phyloP scores from a whole-genome alignment of 1,140 invertebrate species.

The Parapsyche elsis region DNA sequence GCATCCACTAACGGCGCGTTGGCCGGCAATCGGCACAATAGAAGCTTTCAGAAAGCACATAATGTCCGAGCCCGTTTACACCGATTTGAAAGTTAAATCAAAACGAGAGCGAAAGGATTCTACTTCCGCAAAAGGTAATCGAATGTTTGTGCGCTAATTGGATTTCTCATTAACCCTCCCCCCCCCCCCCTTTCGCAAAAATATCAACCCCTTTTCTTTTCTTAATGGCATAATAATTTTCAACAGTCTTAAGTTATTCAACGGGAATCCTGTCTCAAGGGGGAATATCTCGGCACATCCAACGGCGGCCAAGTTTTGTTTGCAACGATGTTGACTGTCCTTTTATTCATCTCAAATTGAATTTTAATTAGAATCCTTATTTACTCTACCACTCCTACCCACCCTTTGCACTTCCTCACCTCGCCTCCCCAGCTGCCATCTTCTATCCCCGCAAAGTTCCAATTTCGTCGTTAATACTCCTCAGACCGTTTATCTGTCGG shows the following conservation, averaged over 20 bases:
- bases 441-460: not conserved
- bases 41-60: not conserved
- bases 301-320: slow-evolving; percentile 37
- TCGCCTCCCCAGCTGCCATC: not conserved
- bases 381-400: not conserved
- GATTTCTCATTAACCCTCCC: slow-evolving; percentile 44
- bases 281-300: not conserved
- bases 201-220: slow-evolving; percentile 12
- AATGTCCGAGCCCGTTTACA: not conserved
- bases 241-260: slow-evolving; percentile 38
- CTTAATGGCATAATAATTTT: slow-evolving; percentile 47
- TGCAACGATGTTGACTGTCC: slow-evolving; percentile 33
- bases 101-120: not conserved
- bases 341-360: slow-evolving; percentile 47
- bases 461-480: slow-evolving; percentile 29
- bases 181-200: not conserved
- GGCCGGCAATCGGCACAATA: not conserved
- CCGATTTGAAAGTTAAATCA: slow-evolving; percentile 20
- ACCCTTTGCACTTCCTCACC: not conserved
- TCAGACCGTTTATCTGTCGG: not conserved
- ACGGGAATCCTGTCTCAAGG: not conserved
- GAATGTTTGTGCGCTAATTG: slow-evolving; percentile 39
- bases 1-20: not conserved
- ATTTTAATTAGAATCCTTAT: slow-evolving; percentile 48
- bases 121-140: slow-evolving; percentile 15